Evolutionary conservation across 2,888 invertebrate genomes (phyloP).

Genomic region (Pinctada fucata): DNA sequence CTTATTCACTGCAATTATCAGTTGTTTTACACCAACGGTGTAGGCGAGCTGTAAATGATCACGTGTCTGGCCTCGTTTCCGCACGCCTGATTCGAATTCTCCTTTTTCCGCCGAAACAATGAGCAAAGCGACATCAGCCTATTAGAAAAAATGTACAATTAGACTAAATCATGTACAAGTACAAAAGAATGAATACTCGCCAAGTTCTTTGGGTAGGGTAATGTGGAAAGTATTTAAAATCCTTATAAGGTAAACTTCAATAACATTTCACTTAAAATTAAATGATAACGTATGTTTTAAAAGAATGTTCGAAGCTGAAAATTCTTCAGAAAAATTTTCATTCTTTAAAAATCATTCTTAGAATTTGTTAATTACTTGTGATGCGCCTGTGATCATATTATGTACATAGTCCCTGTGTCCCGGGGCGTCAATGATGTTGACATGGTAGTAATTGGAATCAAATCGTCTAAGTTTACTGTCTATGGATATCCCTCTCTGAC

Average conservation of each 20-base stretch:
- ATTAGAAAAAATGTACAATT: slow-evolving; percentile 56
- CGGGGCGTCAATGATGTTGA: slow-evolving; percentile 54
- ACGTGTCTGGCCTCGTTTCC: slow-evolving; percentile 99
- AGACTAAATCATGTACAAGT: too few relatives aligned
- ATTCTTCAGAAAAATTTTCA: too few relatives aligned
- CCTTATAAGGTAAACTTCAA: too few relatives aligned
- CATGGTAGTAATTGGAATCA: slow-evolving; percentile 47
- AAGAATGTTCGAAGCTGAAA: too few relatives aligned
- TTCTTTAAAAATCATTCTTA: too few relatives aligned
- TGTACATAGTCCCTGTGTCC: slow-evolving; percentile 56
- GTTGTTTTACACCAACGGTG: slow-evolving; percentile 98
- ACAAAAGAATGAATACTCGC: too few relatives aligned
- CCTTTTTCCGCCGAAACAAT: slow-evolving; percentile 99
- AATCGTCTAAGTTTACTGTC: slow-evolving; percentile 55
- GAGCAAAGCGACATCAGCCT: slow-evolving; percentile 98
- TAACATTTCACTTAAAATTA: too few relatives aligned
- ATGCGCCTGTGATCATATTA: slow-evolving; percentile 57
- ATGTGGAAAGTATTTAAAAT: too few relatives aligned
- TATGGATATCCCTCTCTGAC: slow-evolving; percentile 54
- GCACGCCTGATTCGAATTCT: slow-evolving; percentile 99
- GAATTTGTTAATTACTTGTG: slow-evolving; percentile 39
- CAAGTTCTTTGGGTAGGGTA: too few relatives aligned
- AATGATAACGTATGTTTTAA: too few relatives aligned
- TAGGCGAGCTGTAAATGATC: slow-evolving; percentile 99
- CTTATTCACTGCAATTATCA: slow-evolving; percentile 99